phyloP scores from a whole-genome alignment of 2,888 invertebrate species.

The Gymnocheta viridis region DNA sequence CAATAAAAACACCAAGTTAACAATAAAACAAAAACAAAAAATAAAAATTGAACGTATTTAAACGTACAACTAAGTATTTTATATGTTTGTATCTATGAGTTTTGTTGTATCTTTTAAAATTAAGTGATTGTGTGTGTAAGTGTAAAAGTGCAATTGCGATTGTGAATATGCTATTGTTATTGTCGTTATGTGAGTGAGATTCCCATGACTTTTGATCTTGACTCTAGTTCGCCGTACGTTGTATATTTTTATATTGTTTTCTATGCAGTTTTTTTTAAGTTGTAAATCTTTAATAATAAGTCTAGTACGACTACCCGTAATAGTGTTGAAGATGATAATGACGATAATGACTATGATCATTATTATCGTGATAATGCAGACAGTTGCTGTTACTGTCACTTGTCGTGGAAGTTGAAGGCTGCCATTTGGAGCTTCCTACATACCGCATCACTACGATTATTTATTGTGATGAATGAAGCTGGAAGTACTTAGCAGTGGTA shows the following conservation, averaged over 20 bases:
- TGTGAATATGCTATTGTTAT: slow-evolving; percentile 22
- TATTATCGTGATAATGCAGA: slow-evolving; percentile 15
- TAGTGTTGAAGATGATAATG: slow-evolving; percentile 31
- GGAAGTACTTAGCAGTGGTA: slow-evolving; percentile 26
- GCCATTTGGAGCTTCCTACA: slow-evolving; percentile 67
- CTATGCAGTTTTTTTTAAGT: background rate
- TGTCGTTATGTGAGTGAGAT: slow-evolving; percentile 60
- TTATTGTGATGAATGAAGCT: slow-evolving; percentile 56
- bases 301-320: slow-evolving; percentile 13
- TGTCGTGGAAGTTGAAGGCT: slow-evolving; percentile 71
- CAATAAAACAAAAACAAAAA: slow-evolving; percentile 2
- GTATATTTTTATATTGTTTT: slow-evolving; percentile 14
- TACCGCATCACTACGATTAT: slow-evolving; percentile 46
- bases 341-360: slow-evolving; percentile 29
- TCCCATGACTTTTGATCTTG: slow-evolving; percentile 68
- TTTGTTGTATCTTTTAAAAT: slow-evolving; percentile 13
- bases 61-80: slow-evolving; percentile 26
- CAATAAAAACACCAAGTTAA: slow-evolving; percentile 47
- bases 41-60: slow-evolving; percentile 39
- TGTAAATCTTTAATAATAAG: slow-evolving; percentile 42
- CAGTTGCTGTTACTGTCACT: slow-evolving; percentile 55
- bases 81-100: background rate
- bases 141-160: slow-evolving; percentile 40
- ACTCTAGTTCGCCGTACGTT: slow-evolving; percentile 51
- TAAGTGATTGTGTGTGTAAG: slow-evolving; percentile 36